phyloP scores from a whole-genome alignment of 2,797 vertebrate genomes.

The Numenius phaeopus region DNA sequence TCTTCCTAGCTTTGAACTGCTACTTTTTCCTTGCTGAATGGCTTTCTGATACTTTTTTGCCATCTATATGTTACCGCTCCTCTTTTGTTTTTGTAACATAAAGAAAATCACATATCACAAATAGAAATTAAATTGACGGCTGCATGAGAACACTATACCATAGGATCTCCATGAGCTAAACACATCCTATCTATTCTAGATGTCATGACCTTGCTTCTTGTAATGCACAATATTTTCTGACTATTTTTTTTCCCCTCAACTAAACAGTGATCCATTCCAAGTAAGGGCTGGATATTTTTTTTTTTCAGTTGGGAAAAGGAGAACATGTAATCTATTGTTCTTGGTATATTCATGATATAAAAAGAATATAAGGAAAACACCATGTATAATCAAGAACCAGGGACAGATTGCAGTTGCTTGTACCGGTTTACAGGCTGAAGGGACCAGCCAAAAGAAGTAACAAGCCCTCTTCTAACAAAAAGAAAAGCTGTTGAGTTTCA shows the following conservation, averaged over 20 bases:
- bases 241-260: fast-evolving
- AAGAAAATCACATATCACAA: background rate
- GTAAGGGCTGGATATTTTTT: background rate
- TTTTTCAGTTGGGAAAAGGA: background rate
- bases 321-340: background rate
- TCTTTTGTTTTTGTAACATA: background rate
- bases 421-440: background rate
- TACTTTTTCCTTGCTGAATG: background rate
- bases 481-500: background rate
- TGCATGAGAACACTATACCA: background rate
- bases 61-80: background rate
- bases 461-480: background rate
- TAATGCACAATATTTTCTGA: background rate
- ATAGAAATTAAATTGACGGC: background rate
- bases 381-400: background rate
- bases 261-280: background rate
- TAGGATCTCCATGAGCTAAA: background rate
- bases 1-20: background rate
- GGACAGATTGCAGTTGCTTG: background rate
- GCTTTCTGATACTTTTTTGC: background rate
- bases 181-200: background rate
- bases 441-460: background rate
- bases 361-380: background rate
- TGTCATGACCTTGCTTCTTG: background rate
- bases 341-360: background rate